Conservation (phyloP, 2,113 vertebrate species). For the Nothoprocta perdicaria region DNA sequence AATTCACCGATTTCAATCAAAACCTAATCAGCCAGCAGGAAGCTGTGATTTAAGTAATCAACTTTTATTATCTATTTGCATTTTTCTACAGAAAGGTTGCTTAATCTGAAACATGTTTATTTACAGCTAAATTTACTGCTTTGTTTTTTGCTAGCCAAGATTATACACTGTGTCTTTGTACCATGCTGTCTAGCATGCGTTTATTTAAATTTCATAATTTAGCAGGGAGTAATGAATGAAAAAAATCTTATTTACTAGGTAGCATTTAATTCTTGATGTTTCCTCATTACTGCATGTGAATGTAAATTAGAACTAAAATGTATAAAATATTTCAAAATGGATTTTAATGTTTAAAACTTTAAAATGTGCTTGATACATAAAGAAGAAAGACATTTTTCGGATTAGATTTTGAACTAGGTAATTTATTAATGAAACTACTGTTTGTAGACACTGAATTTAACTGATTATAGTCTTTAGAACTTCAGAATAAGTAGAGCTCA, state of each 20-base stretch:
- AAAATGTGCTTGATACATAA: background rate
- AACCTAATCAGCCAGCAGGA: slow-evolving; percentile 39
- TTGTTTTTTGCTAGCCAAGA: background rate
- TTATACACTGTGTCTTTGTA: background rate
- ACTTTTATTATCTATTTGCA: slow-evolving; percentile 42
- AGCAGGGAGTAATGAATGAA: background rate
- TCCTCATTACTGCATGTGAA: background rate
- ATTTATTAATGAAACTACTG: background rate
- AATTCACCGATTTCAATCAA: slow-evolving; percentile 58
- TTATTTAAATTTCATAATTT: slow-evolving; percentile 5
- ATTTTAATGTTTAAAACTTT: background rate
- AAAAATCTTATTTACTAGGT: background rate
- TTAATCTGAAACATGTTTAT: background rate
- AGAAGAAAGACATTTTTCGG: background rate
- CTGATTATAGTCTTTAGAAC: background rate
- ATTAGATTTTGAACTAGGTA: background rate
- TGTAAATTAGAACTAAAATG: background rate
- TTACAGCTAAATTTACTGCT: background rate
- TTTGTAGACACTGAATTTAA: background rate
- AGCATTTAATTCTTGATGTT: background rate
- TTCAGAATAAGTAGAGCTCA: background rate
- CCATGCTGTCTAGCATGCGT: background rate
- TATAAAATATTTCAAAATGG: background rate
- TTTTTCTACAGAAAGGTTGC: slow-evolving; percentile 21
- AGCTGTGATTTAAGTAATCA: slow-evolving; percentile 52